Conservation (phyloP, 2,797 vertebrate genomes). For the Brachyrhaphis roseni region DNA sequence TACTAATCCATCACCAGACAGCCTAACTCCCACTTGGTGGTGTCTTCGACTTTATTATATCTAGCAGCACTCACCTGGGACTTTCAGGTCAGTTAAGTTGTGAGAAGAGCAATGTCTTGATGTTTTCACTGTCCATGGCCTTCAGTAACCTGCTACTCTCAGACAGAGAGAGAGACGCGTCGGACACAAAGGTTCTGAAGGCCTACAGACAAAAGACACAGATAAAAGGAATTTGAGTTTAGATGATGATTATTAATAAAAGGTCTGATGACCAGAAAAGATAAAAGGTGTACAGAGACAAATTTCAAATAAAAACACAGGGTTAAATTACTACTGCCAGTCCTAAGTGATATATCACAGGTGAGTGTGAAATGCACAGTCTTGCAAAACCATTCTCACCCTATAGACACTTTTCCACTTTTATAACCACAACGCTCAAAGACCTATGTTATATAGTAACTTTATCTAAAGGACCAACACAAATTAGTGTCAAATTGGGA, state of each 20-base stretch:
- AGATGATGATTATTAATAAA: background rate
- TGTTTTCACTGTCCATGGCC: slow-evolving; percentile 46
- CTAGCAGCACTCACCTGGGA: slow-evolving; percentile 61
- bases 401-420: background rate
- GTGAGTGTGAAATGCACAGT: background rate
- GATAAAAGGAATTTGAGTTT: background rate
- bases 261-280: background rate
- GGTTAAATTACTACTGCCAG: background rate
- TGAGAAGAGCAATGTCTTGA: slow-evolving; percentile 50
- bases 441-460: background rate
- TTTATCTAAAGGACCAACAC: background rate
- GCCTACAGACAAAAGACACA: slow-evolving; percentile 18
- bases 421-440: background rate
- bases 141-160: slow-evolving; percentile 28
- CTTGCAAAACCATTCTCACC: background rate
- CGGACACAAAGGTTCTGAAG: slow-evolving; percentile 3
- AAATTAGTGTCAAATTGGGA: background rate
- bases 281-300: background rate
- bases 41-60: slow-evolving; percentile 67
- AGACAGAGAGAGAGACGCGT: slow-evolving; percentile 16
- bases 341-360: background rate
- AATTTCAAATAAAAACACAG: background rate
- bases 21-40: slow-evolving; percentile 56
- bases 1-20: slow-evolving; percentile 72
- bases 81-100: slow-evolving; percentile 62